Evolutionary conservation across 2,797 vertebrate species (phyloP), one percentile per base, ranked within the genome.

Genomic region (Cheirogaleus major): DNA sequence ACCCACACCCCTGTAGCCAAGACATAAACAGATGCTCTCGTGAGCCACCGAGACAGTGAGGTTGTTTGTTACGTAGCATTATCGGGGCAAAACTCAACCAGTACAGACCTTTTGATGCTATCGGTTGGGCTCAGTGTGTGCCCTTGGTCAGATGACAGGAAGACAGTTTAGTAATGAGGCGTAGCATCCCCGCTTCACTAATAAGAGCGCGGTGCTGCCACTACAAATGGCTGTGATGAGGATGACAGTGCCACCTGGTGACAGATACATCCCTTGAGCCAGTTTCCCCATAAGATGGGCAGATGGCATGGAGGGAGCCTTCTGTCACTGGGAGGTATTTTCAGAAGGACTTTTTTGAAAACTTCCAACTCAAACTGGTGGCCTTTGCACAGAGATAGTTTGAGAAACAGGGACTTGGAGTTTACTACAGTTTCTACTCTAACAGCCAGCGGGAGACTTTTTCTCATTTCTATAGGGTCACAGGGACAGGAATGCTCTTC

Each of bases 131-230:
- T 50, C 48, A 20, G 0, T 7, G 57, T 30, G 41, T 7, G 32
- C 18, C 38, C 38, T 12, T 50, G 59, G 45, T 18, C 63, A 43
- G 89, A 12, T 2, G 52, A 45, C n/a, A 23, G 57, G 2, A 4
- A 65, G 57, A 45, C n/a, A 27, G 38, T 11, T 50, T 35, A 50
- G 67, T 1, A 9, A 43, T 5, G 7, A 61, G 45, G 63, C 4
- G 1, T 0, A 2, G 38, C 12, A 7, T 1, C 48, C 32, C 9
- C 32, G 57, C 55, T 48, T 61, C 18, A 43, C 57, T 52, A 15
- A 18, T 12, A 55, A 70, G 63, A 17, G 13, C 0, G 0, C 0
- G 9, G 41, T 4, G 23, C 57, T 35, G 0, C 69, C 55, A 8
- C n/a, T 10, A 23, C 27, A 27, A 41, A 67, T 13, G 25, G 6